Percentiles rank a stretch among this genome's conserved stretches.
phyloP scores from a whole-genome alignment of 2,113 vertebrate species.

The Daboia siamensis region DNA sequence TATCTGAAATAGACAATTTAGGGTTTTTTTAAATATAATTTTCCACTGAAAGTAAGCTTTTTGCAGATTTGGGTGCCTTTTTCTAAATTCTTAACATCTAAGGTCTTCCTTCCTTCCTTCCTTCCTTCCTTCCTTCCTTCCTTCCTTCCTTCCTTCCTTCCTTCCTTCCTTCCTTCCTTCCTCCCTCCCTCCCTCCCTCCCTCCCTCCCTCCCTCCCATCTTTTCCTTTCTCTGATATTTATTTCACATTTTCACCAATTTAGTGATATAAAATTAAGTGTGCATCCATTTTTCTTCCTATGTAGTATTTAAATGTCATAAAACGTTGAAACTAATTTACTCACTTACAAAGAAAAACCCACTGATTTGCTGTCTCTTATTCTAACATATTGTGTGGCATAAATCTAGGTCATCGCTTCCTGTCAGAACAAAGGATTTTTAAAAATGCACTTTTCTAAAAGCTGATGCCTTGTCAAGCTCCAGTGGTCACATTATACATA shows the following conservation, averaged over 20 bases:
- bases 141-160: too few species aligned
- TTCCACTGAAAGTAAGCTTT: constrained; percentile 58
- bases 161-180: not conserved
- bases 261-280: constrained; percentile 27
- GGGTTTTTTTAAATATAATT: constrained; percentile 64
- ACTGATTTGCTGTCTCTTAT: constrained; percentile 7
- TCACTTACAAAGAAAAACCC: constrained; percentile 4
- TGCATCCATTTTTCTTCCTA: constrained; percentile 11
- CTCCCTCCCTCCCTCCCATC: constrained; percentile 19
- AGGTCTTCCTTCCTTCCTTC: not conserved
- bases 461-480: not conserved
- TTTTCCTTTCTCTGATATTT: constrained; percentile 25
- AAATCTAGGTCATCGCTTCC: constrained; percentile 29
- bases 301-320: constrained; percentile 25
- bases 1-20: constrained; percentile 70
- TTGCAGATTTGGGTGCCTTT: constrained; percentile 50
- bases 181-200: not conserved
- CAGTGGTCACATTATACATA: not conserved
- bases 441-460: constrained; percentile 21
- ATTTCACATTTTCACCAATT: constrained; percentile 30
- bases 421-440: constrained; percentile 13
- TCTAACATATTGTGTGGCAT: constrained; percentile 19
- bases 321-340: constrained; percentile 21
- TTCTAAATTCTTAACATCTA: constrained; percentile 13
- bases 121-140: too few species aligned